phyloP scores from a whole-genome alignment of 23 tunicate genomes.

The Phallusia fumigata region DNA sequence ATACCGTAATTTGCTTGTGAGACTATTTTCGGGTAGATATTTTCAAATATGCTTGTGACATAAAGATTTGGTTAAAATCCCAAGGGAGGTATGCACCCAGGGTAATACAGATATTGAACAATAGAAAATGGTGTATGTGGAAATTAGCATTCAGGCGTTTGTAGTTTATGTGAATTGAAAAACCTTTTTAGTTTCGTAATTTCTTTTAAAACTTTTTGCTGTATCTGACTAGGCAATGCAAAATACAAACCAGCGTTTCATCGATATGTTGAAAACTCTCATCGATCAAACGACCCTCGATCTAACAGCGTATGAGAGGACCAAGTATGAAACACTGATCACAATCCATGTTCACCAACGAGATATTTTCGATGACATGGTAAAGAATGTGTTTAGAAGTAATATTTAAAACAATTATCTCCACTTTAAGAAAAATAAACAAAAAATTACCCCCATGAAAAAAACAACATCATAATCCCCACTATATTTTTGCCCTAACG shows the following conservation, averaged over 20 bases:
- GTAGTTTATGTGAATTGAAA: not conserved
- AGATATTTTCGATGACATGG: conserved; percentile 84
- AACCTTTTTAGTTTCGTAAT: not conserved
- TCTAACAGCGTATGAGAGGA: conserved; percentile 53
- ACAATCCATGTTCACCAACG: conserved; percentile 92
- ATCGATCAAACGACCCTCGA: conserved; percentile 84
- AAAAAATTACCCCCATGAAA: no score
- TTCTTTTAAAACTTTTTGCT: not conserved
- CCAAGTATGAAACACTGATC: conserved; percentile 79
- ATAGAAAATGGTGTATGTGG: no score
- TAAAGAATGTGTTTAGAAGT: not conserved
- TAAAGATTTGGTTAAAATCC: no score
- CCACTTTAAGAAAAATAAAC: not conserved
- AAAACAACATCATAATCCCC: no score
- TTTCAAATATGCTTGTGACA: no score
- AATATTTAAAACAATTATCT: not conserved
- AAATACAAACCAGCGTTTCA: conserved; percentile 73
- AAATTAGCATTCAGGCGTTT: no score
- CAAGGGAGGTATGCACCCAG: no score
- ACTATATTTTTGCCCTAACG: not conserved
- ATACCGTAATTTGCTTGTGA: no score
- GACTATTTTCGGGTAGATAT: no score
- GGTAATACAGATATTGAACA: no score
- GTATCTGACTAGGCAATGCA: conserved; percentile 53
- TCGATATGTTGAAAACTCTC: conserved; percentile 73